Evolutionary conservation across 2,113 vertebrate genomes (phyloP).

Genomic region (Pteronura brasiliensis): DNA sequence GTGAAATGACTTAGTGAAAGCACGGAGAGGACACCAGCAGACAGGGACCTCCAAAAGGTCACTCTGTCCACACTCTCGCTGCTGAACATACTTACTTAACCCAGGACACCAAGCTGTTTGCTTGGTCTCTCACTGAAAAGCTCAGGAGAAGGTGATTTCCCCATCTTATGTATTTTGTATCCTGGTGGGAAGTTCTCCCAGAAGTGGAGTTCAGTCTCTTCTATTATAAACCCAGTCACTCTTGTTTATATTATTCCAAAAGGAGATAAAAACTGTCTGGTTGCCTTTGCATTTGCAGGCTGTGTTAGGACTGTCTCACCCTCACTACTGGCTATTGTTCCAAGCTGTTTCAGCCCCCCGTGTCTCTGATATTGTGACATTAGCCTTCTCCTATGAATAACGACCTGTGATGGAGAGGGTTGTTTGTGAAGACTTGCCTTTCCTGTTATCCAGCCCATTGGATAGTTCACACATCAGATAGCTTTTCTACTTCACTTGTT

Average conservation of each 20-base stretch:
- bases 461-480: background rate
- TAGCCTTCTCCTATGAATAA: background rate
- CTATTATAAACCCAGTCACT: background rate
- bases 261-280: background rate
- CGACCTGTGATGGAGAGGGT: background rate
- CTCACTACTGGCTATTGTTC: background rate
- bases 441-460: background rate
- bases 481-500: background rate
- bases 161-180: background rate
- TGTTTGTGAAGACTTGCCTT: background rate
- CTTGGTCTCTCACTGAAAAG: background rate
- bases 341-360: background rate
- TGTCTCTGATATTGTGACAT: background rate
- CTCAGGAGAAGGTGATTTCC: background rate
- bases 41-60: background rate
- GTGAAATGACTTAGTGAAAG: background rate
- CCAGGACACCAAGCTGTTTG: background rate
- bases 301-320: background rate
- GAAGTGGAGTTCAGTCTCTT: background rate
- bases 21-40: background rate
- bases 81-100: background rate
- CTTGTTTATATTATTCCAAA: background rate
- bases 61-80: background rate
- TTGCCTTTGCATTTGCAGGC: background rate
- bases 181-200: background rate